Conservation (phyloP, 2,797 vertebrate species). For the Pangasius macronema region DNA sequence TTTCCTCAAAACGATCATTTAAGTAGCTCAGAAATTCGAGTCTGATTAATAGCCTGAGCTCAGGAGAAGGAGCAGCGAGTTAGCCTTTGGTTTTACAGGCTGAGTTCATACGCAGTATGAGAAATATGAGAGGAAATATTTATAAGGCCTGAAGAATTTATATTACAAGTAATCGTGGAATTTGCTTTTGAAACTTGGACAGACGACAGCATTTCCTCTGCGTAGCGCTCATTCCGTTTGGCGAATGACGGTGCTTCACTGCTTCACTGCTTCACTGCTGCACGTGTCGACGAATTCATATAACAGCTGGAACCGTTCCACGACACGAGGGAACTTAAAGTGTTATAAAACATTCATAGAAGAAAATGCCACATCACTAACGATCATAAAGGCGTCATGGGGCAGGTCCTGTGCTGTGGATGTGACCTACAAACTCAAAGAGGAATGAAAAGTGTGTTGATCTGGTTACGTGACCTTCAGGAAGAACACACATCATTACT, state of each 20-base stretch:
- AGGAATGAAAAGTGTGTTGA: background rate
- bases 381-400: background rate
- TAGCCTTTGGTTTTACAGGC: background rate
- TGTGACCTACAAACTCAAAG: background rate
- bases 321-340: background rate
- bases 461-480: background rate
- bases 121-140: background rate
- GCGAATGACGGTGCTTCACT: background rate
- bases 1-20: background rate
- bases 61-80: background rate
- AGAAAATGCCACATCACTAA: background rate
- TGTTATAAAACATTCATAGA: background rate
- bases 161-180: background rate
- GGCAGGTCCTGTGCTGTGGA: background rate
- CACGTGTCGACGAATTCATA: background rate
- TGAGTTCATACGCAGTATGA: background rate
- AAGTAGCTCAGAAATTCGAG: background rate
- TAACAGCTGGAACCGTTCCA: background rate
- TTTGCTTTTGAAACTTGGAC: background rate
- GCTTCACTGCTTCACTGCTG: background rate
- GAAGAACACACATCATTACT: background rate
- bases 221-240: background rate
- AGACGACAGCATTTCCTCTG: background rate
- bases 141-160: background rate
- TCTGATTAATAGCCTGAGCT: background rate